Evolutionary conservation across 2,888 invertebrate genomes (phyloP).

Genomic region (Gisinianus flammeolus): DNA sequence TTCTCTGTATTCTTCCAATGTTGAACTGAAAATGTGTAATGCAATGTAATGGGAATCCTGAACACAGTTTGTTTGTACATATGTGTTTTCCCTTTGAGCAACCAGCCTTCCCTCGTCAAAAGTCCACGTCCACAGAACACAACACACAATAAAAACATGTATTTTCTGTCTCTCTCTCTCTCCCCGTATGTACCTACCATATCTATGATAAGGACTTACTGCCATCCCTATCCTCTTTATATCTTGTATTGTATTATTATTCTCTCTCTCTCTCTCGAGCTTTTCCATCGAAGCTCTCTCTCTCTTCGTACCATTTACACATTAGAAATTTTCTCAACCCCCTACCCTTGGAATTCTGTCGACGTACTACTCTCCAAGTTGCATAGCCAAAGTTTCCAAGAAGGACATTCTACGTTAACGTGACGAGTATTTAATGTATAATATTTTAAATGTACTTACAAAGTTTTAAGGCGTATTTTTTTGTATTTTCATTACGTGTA

Average conservation of each 20-base stretch:
- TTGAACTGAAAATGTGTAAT: conserved; percentile 9
- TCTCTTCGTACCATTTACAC: no score
- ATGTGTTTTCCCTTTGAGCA: conserved; percentile 29
- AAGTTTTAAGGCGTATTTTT: no score
- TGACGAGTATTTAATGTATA: no score
- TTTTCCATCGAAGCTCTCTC: not conserved
- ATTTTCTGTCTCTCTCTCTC: not conserved
- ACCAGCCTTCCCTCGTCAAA: conserved; percentile 9
- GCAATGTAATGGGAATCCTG: no score
- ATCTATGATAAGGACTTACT: no score
- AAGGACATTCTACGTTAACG: no score
- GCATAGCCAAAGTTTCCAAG: no score
- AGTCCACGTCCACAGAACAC: conserved; percentile 18
- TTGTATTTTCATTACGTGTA: no score
- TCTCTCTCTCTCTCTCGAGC: conserved; percentile 3
- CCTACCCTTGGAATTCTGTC: conserved; percentile 29
- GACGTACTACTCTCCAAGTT: no score
- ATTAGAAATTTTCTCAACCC: conserved; percentile 34
- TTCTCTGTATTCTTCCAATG: not conserved
- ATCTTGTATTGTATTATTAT: not conserved
- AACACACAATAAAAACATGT: not conserved
- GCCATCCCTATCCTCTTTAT: not conserved
- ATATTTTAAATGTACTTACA: no score
- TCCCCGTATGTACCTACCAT: not conserved
- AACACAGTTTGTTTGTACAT: no score